These are phyloP conservation scores for Myotis planiceps DNA, from an alignment of 2,797 vertebrate genomes.

Conservation along the genomic window DNA sequence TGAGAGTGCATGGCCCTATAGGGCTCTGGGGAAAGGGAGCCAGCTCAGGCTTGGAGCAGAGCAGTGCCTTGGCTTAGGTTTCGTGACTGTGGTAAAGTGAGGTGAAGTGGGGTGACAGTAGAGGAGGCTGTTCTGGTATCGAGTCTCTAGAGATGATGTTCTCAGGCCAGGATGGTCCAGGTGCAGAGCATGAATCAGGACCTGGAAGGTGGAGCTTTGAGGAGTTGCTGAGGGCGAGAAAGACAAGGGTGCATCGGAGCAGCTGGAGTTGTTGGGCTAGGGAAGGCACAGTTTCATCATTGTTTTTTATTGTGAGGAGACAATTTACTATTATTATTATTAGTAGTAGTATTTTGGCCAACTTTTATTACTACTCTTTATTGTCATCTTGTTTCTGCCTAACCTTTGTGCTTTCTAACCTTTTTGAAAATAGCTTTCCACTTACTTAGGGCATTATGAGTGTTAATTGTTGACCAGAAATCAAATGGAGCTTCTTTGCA, in stretches of 20 bases:
- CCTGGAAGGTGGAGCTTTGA: not conserved
- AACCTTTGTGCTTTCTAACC: not conserved
- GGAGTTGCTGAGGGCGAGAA: not conserved
- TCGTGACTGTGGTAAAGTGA: not conserved
- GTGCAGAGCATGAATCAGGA: not conserved
- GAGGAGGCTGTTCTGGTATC: no score
- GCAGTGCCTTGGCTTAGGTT: not conserved
- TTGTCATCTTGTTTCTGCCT: not conserved
- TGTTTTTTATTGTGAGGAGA: not conserved
- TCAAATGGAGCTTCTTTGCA: constrained; percentile 21
- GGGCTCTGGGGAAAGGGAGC: not conserved
- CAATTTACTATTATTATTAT: not conserved
- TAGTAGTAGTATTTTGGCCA: not conserved
- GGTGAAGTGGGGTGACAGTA: not conserved
- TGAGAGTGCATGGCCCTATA: no score
- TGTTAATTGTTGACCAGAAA: not conserved
- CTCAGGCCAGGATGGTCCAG: not conserved
- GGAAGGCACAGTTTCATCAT: not conserved
- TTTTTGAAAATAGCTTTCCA: not conserved
- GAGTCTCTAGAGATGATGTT: not conserved
- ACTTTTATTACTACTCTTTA: not conserved
- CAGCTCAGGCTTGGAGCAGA: not conserved
- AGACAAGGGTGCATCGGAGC: not conserved
- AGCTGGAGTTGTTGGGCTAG: not conserved
- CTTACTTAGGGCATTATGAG: not conserved